Base-by-base conservation (phyloP, 2,888 invertebrate genomes). In the Dasysyrphus albostriatus region DNA sequence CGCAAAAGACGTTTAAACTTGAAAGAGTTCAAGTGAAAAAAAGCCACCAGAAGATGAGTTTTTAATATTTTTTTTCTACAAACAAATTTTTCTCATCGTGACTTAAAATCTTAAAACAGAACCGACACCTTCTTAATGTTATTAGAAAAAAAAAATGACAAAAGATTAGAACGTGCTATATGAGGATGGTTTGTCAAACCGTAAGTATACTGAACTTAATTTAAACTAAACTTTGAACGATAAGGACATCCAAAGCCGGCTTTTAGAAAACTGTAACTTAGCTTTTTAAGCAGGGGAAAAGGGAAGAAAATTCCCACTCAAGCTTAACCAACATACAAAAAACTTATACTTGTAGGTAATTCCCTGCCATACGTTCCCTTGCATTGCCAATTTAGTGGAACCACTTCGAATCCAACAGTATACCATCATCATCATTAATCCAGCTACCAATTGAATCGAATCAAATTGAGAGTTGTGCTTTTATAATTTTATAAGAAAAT, bases 21-120 rank as follows among this genome's bases (percentile, higher is more conserved):
- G 63, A 29, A 44, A 32, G 29, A 61, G 39, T 61, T 61, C 39
- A 61, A 61, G 59, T 63, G 63, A 49, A 67, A 34, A 65, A 49
- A 16, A 24, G 37, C 59, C 19, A 59, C 12, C 16, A 19, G 34
- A 65, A 32, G 34, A 47, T 10, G 44, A 44, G 19, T 39, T 39
- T 24, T 24, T 24, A 63, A 29, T 29, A 24, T 44, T 39, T 61
- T 12, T 39, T 14, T 9, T 29, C n/a, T 24, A 1, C 3, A 7
- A 16, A 16, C 9, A 10, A 49, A 19, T 0, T 54, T 54, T 54
- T 54, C 14, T 54, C 29, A 29, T 54, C n/a, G 29, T 58, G 24
- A 47, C 29, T 32, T 39, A 76, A 67, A 69, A 70, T 56, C 63
- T 72, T 79, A 63, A n/a, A 63, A 73, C 79, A 80, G 79, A 80